These are phyloP conservation scores for Cassiopea xamachana DNA, from an alignment of 30 jellyfish, hydroid and myxozoan genomes.

Conservation along the genomic window DNA sequence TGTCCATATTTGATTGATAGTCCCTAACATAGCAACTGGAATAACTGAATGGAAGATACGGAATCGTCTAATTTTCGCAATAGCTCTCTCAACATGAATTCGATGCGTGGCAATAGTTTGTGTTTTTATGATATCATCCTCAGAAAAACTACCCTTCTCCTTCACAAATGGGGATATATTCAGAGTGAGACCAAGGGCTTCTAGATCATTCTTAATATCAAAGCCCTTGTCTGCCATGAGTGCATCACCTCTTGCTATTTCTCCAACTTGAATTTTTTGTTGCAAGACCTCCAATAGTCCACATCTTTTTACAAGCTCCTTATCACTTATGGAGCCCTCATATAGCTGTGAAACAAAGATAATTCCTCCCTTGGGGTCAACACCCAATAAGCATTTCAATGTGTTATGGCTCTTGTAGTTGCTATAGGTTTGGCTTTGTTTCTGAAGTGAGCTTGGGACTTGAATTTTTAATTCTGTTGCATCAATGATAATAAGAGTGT, in stretches of 20 bases:
- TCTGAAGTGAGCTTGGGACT: slow-evolving; percentile 13
- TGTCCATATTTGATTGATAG: slow-evolving; percentile 15
- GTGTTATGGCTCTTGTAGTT: slow-evolving; percentile 1
- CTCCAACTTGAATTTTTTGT: background rate
- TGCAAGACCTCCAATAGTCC: background rate
- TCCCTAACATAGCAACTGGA: slow-evolving; percentile 13
- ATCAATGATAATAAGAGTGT: background rate
- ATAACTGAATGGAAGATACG: background rate
- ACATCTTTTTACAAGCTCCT: slow-evolving; percentile 23
- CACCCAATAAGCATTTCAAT: background rate
- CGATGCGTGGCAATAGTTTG: slow-evolving; percentile 15
- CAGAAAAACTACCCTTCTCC: slow-evolving; percentile 4
- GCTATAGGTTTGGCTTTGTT: slow-evolving; percentile 1
- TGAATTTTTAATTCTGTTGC: slow-evolving; percentile 13
- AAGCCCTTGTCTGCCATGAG: slow-evolving; percentile 18
- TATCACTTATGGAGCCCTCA: slow-evolving; percentile 16
- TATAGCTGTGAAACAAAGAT: slow-evolving; percentile 8
- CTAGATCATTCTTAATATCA: background rate
- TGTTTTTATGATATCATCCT: slow-evolving; percentile 6
- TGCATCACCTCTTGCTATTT: background rate
- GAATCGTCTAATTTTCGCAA: background rate
- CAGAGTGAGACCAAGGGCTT: background rate
- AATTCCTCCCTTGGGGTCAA: slow-evolving; percentile 14
- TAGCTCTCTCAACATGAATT: slow-evolving; percentile 18
- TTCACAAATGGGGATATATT: background rate